Percentiles rank a stretch among this genome's conserved stretches.
These are phyloP conservation scores for Synanthedon formicaeformis DNA, from an alignment of 2,888 invertebrate genomes.

Conservation along the genomic window DNA sequence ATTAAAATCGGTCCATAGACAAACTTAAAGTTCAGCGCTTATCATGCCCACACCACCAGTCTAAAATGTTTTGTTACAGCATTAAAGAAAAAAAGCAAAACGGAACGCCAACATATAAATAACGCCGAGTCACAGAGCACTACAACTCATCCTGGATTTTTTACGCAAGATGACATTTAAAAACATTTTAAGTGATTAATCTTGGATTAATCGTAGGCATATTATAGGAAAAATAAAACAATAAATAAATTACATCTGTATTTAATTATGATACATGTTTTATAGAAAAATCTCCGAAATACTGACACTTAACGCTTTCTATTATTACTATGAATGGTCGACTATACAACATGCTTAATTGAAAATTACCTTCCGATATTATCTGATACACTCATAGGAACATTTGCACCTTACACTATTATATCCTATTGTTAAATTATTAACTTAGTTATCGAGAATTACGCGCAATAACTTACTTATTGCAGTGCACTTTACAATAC, in stretches of 20 bases:
- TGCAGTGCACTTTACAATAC: too few species aligned
- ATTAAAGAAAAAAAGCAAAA: too few species aligned
- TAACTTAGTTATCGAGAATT: slow-evolving; percentile 1
- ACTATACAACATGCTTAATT: slow-evolving; percentile 33
- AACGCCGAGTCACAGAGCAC: too few species aligned
- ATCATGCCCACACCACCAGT: too few species aligned
- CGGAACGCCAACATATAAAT: too few species aligned
- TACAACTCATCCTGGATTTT: too few species aligned
- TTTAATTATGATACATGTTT: slow-evolving; percentile 49
- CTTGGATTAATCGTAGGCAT: too few species aligned
- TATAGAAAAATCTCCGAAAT: slow-evolving; percentile 58
- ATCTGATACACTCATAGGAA: slow-evolving; percentile 62
- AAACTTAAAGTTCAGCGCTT: too few species aligned
- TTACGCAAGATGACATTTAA: too few species aligned
- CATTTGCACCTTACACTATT: slow-evolving; percentile 61
- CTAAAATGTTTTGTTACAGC: too few species aligned
- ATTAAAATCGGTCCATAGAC: too few species aligned
- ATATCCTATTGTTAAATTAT: slow-evolving; percentile 12
- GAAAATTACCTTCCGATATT: slow-evolving; percentile 10
- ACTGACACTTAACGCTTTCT: slow-evolving; percentile 48
- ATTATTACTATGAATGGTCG: slow-evolving; percentile 43
- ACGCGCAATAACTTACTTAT: neutral
- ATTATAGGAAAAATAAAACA: neutral
- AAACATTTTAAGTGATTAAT: too few species aligned
- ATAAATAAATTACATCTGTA: slow-evolving; percentile 19